Evolutionary conservation across 2,113 vertebrate genomes (phyloP).

Genomic region (Amazona guildingii): DNA sequence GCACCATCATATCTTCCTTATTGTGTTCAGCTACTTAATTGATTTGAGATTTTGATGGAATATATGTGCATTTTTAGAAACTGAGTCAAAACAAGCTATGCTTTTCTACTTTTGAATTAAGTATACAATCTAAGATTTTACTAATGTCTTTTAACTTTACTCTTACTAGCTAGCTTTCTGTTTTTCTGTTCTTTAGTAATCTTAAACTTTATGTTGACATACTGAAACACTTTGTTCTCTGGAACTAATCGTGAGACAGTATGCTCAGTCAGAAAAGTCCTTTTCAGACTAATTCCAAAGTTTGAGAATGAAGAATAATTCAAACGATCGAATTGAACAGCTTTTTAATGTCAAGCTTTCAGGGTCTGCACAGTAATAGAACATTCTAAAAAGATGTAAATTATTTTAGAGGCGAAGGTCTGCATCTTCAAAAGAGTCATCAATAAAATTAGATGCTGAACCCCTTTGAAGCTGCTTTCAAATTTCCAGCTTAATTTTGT

Average conservation of each 20-base stretch:
- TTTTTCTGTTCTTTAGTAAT: neutral
- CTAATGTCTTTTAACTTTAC: neutral
- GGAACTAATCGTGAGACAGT: neutral
- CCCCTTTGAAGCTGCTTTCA: conserved; percentile 32
- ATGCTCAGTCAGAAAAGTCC: neutral
- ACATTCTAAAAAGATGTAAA: neutral
- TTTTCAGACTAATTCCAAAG: neutral
- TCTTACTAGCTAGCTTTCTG: neutral
- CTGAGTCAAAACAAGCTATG: neutral
- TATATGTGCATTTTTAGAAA: neutral
- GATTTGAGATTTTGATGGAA: neutral
- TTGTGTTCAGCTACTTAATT: neutral
- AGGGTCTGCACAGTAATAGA: neutral
- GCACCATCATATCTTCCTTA: neutral
- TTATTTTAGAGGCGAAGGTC: neutral
- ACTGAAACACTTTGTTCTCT: neutral
- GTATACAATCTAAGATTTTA: neutral
- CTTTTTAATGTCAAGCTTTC: neutral
- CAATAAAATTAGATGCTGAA: neutral
- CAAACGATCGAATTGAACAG: neutral
- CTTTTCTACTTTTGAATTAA: neutral
- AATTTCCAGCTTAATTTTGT: neutral
- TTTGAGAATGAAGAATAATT: neutral
- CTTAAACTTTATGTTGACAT: neutral
- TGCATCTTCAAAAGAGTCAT: conserved; percentile 9